A percentile compares a stretch with the other conserved stretches of the same genome.
These are phyloP conservation scores for Encarsia formosa DNA, from an alignment of 2,888 invertebrate genomes.

Conservation along the genomic window DNA sequence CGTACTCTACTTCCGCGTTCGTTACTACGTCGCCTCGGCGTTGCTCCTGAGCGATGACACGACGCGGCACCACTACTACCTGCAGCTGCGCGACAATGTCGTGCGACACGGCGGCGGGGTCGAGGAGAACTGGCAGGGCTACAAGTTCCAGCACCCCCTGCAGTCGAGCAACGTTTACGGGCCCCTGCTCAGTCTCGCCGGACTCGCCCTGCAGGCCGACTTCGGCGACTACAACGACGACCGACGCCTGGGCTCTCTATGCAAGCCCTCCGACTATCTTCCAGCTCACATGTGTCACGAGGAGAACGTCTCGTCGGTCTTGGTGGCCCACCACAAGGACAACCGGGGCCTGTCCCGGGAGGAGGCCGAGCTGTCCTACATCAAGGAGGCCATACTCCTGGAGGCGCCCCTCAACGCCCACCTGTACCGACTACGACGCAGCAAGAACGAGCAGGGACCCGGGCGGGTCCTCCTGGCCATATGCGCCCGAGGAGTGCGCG, in stretches of 20 bases:
- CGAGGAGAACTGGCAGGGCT: constrained; percentile 48
- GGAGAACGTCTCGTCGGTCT: constrained; percentile 44
- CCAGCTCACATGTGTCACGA: constrained; percentile 60
- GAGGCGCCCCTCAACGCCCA: constrained; percentile 89
- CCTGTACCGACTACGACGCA: constrained; percentile 74
- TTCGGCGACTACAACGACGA: constrained; percentile 73
- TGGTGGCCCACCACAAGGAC: constrained; percentile 64
- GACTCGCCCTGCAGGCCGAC: constrained; percentile 89
- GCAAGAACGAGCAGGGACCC: constrained; percentile 70
- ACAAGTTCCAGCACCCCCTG: constrained; percentile 49
- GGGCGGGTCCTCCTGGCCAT: constrained; percentile 86
- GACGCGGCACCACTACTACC: constrained; percentile 89
- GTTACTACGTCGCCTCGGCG: constrained; percentile 91
- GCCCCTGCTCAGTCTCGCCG: constrained; percentile 76
- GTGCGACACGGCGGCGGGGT: constrained; percentile 54
- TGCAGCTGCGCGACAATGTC: constrained; percentile 88
- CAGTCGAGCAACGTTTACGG: constrained; percentile 64
- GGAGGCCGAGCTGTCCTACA: constrained; percentile 84
- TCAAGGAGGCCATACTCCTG: constrained; percentile 79
- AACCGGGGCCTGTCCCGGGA: constrained; percentile 72
- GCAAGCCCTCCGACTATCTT: constrained; percentile 82
- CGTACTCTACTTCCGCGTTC: constrained; percentile 85
- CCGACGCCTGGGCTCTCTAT: constrained; percentile 54
- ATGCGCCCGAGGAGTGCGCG: constrained; percentile 87
- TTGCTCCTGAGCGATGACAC: constrained; percentile 83